Evolutionary conservation across 1,140 invertebrate genomes (phyloP).

Genomic region (Nephotettix cincticeps): DNA sequence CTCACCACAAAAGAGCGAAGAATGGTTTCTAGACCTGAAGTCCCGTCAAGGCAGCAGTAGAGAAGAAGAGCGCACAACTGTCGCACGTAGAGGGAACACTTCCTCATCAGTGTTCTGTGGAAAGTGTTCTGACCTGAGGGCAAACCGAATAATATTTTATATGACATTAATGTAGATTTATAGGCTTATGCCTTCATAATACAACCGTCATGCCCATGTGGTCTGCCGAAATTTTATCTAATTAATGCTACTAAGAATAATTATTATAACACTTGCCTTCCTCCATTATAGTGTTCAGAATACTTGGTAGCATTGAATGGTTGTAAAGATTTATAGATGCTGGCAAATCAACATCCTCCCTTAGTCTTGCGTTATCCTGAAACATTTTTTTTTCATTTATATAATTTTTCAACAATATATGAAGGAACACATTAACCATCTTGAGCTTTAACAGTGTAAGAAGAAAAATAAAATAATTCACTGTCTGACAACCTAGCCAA

Average conservation of each 20-base stretch:
- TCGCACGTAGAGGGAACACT: conserved; percentile 36
- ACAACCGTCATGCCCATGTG: too few relatives aligned
- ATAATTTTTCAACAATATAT: too few relatives aligned
- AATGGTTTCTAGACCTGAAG: conserved; percentile 45
- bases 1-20: conserved; percentile 48
- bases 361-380: conserved; percentile 44
- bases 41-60: conserved; percentile 46
- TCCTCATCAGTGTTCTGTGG: neutral
- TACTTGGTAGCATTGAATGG: conserved; percentile 13
- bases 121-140: conserved; percentile 16
- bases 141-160: too few relatives aligned
- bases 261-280: conserved; percentile 24
- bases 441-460: too few relatives aligned
- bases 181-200: too few relatives aligned
- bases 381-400: too few relatives aligned
- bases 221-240: too few relatives aligned
- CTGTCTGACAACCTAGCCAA: too few relatives aligned
- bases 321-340: conserved; percentile 42
- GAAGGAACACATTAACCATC: too few relatives aligned
- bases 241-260: too few relatives aligned
- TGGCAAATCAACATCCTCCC: conserved; percentile 47
- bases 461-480: too few relatives aligned
- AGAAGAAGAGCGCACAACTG: conserved; percentile 46
- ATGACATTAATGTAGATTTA: too few relatives aligned
- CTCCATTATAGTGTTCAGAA: conserved; percentile 25